Evolutionary conservation across 2,113 vertebrate genomes (phyloP).

Genomic region (Tretioscincus oriximinensis): DNA sequence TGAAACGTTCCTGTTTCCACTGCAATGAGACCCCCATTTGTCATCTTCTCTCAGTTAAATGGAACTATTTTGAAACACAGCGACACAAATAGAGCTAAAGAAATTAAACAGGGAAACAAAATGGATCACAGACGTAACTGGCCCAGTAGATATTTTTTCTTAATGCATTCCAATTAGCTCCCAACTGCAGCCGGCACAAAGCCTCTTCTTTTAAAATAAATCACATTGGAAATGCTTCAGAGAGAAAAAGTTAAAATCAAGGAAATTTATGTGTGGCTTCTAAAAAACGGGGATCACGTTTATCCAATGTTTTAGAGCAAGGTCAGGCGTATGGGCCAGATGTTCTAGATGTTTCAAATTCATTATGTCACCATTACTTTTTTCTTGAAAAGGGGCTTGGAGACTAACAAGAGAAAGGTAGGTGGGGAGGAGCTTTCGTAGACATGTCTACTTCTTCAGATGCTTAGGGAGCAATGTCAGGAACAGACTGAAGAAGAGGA

Average conservation of each 20-base stretch:
- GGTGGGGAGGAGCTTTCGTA: too few species aligned
- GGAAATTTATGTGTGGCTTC: constrained; percentile 27
- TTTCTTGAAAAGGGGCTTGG: neutral
- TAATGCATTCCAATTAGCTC: constrained; percentile 31
- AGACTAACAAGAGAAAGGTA: too few species aligned
- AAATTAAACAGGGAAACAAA: neutral
- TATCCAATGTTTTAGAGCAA: constrained; percentile 33
- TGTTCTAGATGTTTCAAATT: constrained; percentile 41
- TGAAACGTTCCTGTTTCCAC: constrained; percentile 56
- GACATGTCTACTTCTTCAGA: too few species aligned
- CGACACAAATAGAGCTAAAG: constrained; percentile 28
- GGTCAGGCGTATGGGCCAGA: neutral
- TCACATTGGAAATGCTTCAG: constrained; percentile 7
- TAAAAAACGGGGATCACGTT: constrained; percentile 17
- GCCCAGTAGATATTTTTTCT: constrained; percentile 1
- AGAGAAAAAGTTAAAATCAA: neutral
- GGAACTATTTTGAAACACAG: constrained; percentile 29
- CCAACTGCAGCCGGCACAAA: constrained; percentile 5
- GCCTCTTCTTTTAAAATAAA: constrained; percentile 19
- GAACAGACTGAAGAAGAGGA: too few species aligned
- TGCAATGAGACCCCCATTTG: constrained; percentile 50
- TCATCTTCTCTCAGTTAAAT: constrained; percentile 38
- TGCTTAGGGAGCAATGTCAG: too few species aligned
- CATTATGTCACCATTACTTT: constrained; percentile 28
- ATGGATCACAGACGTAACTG: neutral